Percentiles rank a stretch among this genome's conserved stretches.
These are phyloP conservation scores for Corticium candelabrum DNA, from an alignment of 37 sponge, comb jelly and placozoan genomes.

Conservation along the genomic window DNA sequence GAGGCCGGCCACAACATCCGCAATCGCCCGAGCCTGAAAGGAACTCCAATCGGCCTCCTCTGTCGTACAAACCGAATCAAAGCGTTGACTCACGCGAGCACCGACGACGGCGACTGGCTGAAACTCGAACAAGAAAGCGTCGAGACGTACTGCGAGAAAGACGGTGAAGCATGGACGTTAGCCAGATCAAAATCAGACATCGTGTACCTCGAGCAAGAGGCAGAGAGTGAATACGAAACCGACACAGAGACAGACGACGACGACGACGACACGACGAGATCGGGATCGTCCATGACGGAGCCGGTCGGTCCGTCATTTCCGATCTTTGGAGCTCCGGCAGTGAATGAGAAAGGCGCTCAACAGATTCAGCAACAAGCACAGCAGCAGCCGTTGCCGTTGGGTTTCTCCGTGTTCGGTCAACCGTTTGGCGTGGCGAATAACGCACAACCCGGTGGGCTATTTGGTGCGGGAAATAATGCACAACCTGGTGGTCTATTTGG, in stretches of 20 bases:
- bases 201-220: background rate
- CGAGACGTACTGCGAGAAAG: conserved; percentile 48
- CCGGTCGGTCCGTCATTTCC: background rate
- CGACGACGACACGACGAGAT: conserved; percentile 12
- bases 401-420: too few relatives aligned
- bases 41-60: conserved; percentile 71
- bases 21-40: conserved; percentile 45
- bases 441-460: background rate
- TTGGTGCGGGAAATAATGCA: background rate
- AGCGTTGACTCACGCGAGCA: conserved; percentile 11
- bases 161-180: conserved; percentile 66
- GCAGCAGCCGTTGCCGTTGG: too few relatives aligned
- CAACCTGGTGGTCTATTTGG: background rate
- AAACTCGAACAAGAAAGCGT: conserved; percentile 43
- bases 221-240: background rate
- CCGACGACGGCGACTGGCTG: conserved; percentile 82
- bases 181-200: conserved; percentile 17
- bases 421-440: background rate
- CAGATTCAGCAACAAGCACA: too few relatives aligned
- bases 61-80: background rate
- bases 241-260: conserved; percentile 6
- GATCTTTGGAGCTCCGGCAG: background rate
- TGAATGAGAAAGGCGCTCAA: background rate
- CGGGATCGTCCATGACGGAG: background rate
- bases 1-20: conserved; percentile 87